Evolutionary conservation across 2,797 vertebrate genomes (phyloP).

Genomic region (Macropodus opercularis): DNA sequence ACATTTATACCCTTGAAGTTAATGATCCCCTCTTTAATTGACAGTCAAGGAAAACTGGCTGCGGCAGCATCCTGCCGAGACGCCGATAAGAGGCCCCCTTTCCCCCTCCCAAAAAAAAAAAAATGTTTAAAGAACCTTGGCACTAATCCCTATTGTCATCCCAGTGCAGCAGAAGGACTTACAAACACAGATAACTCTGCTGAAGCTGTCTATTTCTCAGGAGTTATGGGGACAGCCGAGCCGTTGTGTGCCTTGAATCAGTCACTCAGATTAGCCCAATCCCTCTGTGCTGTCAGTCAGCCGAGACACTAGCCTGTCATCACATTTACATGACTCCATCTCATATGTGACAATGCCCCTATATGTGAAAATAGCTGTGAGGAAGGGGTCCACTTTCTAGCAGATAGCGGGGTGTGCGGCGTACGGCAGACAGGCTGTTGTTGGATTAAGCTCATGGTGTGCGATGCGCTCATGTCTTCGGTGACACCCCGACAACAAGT

Average conservation of each 20-base stretch:
- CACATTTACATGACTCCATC: slow-evolving; percentile 78
- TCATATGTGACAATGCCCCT: slow-evolving; percentile 71
- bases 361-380: slow-evolving; percentile 67
- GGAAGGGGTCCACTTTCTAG: slow-evolving; percentile 66
- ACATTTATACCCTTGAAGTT: slow-evolving; percentile 89
- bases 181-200: slow-evolving; percentile 82
- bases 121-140: slow-evolving; percentile 82
- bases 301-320: slow-evolving; percentile 77
- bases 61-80: slow-evolving; percentile 79
- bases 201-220: slow-evolving; percentile 79
- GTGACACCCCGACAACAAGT: slow-evolving; percentile 74
- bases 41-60: slow-evolving; percentile 84
- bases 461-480: slow-evolving; percentile 47
- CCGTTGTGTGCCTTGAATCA: slow-evolving; percentile 71
- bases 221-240: slow-evolving; percentile 78
- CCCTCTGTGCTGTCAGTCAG: slow-evolving; percentile 79
- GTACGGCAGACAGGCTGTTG: slow-evolving; percentile 64
- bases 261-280: slow-evolving; percentile 84
- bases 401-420: slow-evolving; percentile 55
- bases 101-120: slow-evolving; percentile 65
- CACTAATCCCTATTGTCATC: slow-evolving; percentile 88
- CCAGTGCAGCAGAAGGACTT: slow-evolving; percentile 82
- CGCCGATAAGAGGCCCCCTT: slow-evolving; percentile 77
- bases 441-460: slow-evolving; percentile 72
- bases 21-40: slow-evolving; percentile 89